These are phyloP conservation scores for Neodiprion lecontei DNA, from an alignment of 1,140 invertebrate genomes.

Conservation along the genomic window DNA sequence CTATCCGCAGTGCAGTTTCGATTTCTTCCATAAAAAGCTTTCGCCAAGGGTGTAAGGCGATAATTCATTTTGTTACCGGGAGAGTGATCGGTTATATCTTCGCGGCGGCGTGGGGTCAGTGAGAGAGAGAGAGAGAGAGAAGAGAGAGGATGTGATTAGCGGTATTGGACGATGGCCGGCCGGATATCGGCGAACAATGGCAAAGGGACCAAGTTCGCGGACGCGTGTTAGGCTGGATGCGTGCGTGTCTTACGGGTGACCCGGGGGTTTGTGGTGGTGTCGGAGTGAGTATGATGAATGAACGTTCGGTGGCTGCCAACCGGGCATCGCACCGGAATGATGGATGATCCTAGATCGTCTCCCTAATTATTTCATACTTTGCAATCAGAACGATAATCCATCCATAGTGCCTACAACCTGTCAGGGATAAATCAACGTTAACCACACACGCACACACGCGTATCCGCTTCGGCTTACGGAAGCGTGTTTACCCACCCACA, in stretches of 20 bases:
- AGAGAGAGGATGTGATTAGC: conserved; percentile 53
- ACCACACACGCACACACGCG: conserved; percentile 33
- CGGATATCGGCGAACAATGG: conserved; percentile 54
- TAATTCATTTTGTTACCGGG: too few relatives aligned
- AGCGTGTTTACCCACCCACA: not conserved
- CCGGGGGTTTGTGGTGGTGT: too few relatives aligned
- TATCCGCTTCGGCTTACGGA: not conserved
- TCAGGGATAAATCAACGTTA: conserved; percentile 61
- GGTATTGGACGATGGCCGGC: conserved; percentile 49
- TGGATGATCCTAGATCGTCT: conserved; percentile 52
- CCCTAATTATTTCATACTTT: conserved; percentile 66
- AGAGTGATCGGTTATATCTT: too few relatives aligned
- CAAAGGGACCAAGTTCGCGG: conserved; percentile 33
- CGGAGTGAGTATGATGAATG: conserved; percentile 62
- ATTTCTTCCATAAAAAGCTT: too few relatives aligned
- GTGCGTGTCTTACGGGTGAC: not conserved
- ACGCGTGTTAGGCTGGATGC: conserved; percentile 14
- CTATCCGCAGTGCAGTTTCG: too few relatives aligned
- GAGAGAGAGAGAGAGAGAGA: conserved; percentile 11
- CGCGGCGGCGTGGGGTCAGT: not conserved
- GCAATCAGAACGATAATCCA: conserved; percentile 63
- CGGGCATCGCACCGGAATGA: conserved; percentile 60
- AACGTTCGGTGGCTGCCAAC: conserved; percentile 51
- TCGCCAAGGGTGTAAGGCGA: too few relatives aligned
- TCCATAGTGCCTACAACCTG: conserved; percentile 55